These are phyloP conservation scores for Pterois miles DNA, from an alignment of 2,797 vertebrate genomes.

Conservation along the genomic window DNA sequence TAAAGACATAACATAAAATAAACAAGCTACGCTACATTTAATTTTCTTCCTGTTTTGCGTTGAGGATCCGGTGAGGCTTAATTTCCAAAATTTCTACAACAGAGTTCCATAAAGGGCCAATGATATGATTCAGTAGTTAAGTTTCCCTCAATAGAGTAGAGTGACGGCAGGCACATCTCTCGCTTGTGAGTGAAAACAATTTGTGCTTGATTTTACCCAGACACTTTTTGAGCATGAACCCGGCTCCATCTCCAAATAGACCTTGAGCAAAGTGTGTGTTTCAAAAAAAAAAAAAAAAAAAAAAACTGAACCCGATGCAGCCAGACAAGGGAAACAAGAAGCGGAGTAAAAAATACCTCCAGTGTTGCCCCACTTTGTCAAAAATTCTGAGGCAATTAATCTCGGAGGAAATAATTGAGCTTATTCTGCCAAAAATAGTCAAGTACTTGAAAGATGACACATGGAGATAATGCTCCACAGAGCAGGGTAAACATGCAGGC, in stretches of 20 bases:
- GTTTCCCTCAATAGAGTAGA: constrained; percentile 23
- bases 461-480: constrained; percentile 48
- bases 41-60: constrained; percentile 14
- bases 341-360: constrained; percentile 42
- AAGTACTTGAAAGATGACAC: constrained; percentile 67
- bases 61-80: constrained; percentile 1
- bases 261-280: constrained; percentile 26
- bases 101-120: neutral
- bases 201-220: constrained; percentile 27
- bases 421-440: constrained; percentile 64
- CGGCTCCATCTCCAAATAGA: constrained; percentile 47
- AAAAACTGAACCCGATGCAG: constrained; percentile 15
- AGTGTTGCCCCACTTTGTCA: constrained; percentile 64
- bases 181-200: constrained; percentile 36
- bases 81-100: neutral
- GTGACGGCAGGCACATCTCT: constrained; percentile 13
- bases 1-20: constrained; percentile 13
- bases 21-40: constrained; percentile 9
- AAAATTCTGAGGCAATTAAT: constrained; percentile 68
- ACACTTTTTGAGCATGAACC: constrained; percentile 33
- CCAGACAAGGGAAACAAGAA: constrained; percentile 22
- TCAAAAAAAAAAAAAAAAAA: too few relatives aligned
- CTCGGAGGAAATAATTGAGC: constrained; percentile 69
- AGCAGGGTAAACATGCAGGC: constrained; percentile 54
- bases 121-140: constrained; percentile 24